Evolutionary conservation across 2,797 vertebrate species (phyloP).

Genomic region (Florisuga fusca): DNA sequence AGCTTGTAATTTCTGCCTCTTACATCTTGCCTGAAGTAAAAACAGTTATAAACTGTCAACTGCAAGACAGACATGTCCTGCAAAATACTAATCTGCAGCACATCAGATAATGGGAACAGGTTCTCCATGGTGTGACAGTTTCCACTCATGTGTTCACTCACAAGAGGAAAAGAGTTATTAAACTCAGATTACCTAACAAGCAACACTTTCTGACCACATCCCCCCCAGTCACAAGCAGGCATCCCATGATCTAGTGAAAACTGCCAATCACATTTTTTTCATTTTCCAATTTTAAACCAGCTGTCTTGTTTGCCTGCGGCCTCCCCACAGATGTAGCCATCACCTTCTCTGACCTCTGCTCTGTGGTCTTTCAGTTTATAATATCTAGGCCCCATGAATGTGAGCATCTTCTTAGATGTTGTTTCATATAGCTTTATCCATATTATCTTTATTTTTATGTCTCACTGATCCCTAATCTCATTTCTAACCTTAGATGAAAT

Average conservation of each 20-base stretch:
- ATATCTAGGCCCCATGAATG: background rate
- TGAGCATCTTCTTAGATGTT: background rate
- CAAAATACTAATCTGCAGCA: background rate
- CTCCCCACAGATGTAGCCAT: constrained; percentile 24
- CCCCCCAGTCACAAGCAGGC: constrained; percentile 5
- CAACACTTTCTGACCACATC: background rate
- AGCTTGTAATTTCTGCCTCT: background rate
- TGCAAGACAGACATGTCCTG: background rate
- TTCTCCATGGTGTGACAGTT: background rate
- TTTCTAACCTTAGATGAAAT: background rate
- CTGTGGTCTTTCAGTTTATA: background rate
- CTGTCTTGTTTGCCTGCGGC: constrained; percentile 12
- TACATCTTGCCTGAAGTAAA: background rate
- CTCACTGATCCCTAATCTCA: background rate
- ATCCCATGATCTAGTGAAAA: constrained; percentile 43
- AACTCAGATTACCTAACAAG: background rate
- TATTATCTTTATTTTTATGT: background rate
- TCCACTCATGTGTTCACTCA: background rate
- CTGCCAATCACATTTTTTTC: background rate
- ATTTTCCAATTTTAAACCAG: background rate
- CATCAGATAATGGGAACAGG: background rate
- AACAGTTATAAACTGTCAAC: background rate
- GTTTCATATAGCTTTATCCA: background rate
- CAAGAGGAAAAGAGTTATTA: background rate
- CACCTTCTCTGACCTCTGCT: constrained; percentile 21